These are phyloP conservation scores for Chromis chromis DNA, from an alignment of 2,797 vertebrate species.

Conservation along the genomic window DNA sequence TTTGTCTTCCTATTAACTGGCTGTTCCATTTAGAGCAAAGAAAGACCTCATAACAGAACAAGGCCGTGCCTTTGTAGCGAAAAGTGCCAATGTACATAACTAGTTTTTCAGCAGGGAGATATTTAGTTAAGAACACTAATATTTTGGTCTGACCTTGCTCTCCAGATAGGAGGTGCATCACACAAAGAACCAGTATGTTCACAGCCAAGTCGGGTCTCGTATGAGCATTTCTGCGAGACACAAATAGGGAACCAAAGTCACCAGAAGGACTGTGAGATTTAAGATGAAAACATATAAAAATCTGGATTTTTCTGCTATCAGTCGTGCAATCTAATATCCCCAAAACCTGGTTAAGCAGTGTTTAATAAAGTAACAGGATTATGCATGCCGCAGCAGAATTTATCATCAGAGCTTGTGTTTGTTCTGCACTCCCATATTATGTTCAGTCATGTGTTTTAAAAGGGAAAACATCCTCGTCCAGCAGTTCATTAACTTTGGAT, in stretches of 20 bases:
- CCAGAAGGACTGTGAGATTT: conserved; percentile 34
- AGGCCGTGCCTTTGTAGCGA: conserved; percentile 41
- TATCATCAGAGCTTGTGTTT: conserved; percentile 43
- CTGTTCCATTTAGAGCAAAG: conserved; percentile 41
- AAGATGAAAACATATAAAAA: conserved; percentile 59
- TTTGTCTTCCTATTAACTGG: conserved; percentile 27
- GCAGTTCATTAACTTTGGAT: conserved; percentile 59
- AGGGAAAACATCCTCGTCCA: conserved; percentile 50
- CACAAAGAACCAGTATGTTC: conserved; percentile 60
- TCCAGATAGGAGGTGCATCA: conserved; percentile 56
- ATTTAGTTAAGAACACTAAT: conserved; percentile 62
- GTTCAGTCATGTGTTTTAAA: conserved; percentile 52
- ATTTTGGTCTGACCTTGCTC: conserved; percentile 60
- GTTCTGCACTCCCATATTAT: conserved; percentile 49
- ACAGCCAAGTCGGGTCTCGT: conserved; percentile 35
- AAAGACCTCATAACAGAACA: conserved; percentile 44
- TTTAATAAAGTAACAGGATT: conserved; percentile 70
- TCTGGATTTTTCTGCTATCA: conserved; percentile 49
- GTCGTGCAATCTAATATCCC: conserved; percentile 55
- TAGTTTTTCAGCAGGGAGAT: conserved; percentile 68
- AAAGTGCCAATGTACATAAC: conserved; percentile 70
- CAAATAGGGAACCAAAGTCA: conserved; percentile 38
- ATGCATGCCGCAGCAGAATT: conserved; percentile 44
- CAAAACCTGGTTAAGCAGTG: conserved; percentile 61
- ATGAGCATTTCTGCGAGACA: conserved; percentile 29